phyloP scores from a whole-genome alignment of 2,888 invertebrate species.

The Apomyelois bistriatella region DNA sequence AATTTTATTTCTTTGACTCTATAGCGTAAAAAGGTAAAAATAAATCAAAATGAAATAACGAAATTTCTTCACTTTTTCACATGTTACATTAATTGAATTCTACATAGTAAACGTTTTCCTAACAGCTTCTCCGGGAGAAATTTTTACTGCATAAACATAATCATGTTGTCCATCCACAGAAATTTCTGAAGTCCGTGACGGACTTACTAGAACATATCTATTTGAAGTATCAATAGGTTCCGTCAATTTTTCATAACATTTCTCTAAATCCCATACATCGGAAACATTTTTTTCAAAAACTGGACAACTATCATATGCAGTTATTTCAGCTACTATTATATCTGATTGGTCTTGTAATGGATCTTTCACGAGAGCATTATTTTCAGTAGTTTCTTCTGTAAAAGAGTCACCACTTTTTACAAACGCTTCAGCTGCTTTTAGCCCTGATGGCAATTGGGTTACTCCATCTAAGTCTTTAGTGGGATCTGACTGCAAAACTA shows the following conservation, averaged over 20 bases:
- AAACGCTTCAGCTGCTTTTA: neutral
- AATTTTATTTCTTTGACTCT: no score
- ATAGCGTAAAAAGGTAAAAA: no score
- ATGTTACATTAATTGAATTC: no score
- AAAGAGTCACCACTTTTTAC: neutral
- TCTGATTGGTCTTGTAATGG: neutral
- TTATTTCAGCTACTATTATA: neutral
- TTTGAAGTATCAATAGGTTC: neutral
- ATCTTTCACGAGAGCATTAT: neutral
- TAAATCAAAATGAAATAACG: no score
- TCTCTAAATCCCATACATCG: neutral
- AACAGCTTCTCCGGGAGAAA: neutral
- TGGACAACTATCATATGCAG: neutral
- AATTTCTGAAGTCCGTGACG: neutral
- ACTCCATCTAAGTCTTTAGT: neutral
- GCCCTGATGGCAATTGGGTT: neutral
- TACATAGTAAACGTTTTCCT: neutral
- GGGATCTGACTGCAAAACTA: neutral
- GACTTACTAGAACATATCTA: neutral
- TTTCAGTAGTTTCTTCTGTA: neutral
- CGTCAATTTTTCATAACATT: neutral
- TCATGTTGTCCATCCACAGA: neutral
- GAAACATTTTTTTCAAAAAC: neutral
- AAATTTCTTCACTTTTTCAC: no score
- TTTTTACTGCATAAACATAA: neutral